Base-by-base conservation (phyloP, 2,797 vertebrate species). In the Xenops minutus region DNA sequence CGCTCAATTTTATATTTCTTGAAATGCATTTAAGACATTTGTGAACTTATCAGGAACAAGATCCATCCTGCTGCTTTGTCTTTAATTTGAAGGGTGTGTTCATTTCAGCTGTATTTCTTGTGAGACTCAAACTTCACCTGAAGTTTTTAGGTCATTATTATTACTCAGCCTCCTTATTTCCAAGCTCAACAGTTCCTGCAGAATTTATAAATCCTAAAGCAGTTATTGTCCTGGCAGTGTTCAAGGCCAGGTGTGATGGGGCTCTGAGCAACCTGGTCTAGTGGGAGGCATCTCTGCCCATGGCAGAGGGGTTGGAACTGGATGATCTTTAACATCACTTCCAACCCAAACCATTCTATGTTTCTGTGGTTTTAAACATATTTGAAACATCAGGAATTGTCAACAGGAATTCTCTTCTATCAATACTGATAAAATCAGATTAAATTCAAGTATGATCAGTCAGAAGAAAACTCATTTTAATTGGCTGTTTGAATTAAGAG, bases 71-170 rank as follows among this genome's bases (percentile, higher is more conserved):
- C 14, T 78, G 39, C 5, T 39, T 69, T 77, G 14, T 41, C 29
- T 62, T 41, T 41, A 16, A 36, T 73, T 76, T 81, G 46, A 58
- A 92, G 27, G 3, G 14, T 63, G 17, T 63, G 36, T 30, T 73
- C 43, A 88, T 72, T 94, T 93, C 63, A 74, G 69, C 54, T 79
- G 12, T 63, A 37, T 23, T 88, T 88, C 74, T 95, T 91, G 78
- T 54, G 24, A 58, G 29, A 84, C 26, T 69, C 69, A 68, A 51
- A 80, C 61, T 94, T 84, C 46, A 90, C 64, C 51, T 78, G 37
- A 51, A 49, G 43, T 8, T 85, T 90, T 92, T 76, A 79, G 23
- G 27, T 56, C 32, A 62, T 71, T 88, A 48, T 75, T 81, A 44
- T 37, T 51, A 62, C 34, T 76, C 36, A 64, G 36, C 8, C 10